A percentile compares a stretch with the other conserved stretches of the same genome.
phyloP scores from a whole-genome alignment of 1,140 invertebrate genomes.

The Leptestheria dahalacensis region DNA sequence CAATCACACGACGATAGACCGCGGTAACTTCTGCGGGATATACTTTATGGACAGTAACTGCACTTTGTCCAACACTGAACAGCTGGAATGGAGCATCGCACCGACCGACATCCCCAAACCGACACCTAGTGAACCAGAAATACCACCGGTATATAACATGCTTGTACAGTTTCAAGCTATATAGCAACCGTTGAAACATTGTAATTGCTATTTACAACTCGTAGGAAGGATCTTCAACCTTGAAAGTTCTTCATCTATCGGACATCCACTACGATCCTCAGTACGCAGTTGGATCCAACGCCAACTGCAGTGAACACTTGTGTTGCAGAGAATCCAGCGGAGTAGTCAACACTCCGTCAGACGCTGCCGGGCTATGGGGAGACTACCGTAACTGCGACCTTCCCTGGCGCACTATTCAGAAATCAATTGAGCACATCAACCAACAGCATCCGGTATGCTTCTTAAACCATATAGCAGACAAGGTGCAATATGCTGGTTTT shows the following conservation, averaged over 20 bases:
- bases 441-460: conserved; percentile 27
- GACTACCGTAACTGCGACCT: conserved; percentile 32
- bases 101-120: conserved; percentile 6
- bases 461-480: not conserved
- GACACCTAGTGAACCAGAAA: not conserved
- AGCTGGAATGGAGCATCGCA: conserved; percentile 37
- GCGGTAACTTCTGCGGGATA: conserved; percentile 33
- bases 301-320: conserved; percentile 32
- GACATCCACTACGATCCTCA: conserved; percentile 36
- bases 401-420: conserved; percentile 30
- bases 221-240: conserved; percentile 24
- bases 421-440: conserved; percentile 30
- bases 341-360: conserved; percentile 17
- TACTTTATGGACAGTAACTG: conserved; percentile 33
- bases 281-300: conserved; percentile 30
- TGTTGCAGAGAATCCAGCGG: conserved; percentile 29
- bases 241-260: conserved; percentile 35
- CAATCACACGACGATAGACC: not conserved
- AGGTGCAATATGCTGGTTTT: not conserved
- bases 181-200: not conserved
- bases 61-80: conserved; percentile 22
- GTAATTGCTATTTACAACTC: not conserved
- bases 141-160: too few relatives aligned
- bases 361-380: conserved; percentile 31
- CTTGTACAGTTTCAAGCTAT: not conserved